Evolutionary conservation across 2,888 invertebrate species (phyloP), one percentile per base, ranked within the genome.

Genomic region (Pammene fasciana): DNA sequence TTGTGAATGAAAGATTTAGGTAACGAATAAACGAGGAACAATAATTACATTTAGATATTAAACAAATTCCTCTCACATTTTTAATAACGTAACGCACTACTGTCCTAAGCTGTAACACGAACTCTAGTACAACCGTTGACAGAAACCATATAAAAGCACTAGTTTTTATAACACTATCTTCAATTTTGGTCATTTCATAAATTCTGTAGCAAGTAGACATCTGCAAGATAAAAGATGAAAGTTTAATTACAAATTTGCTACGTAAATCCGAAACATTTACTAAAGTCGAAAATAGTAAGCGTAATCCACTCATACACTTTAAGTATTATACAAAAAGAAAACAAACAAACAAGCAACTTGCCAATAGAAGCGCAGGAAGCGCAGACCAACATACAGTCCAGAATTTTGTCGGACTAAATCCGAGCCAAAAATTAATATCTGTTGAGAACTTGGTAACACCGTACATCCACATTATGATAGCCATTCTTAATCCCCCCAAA

Each of bases 401-500:
- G 78, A 83, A 88, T 60, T 78, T 80, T 0, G 89, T 86, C 26
- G 90, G 89, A 66, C 83, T 86, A 73, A 87, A 90, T 41, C 87
- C 87, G 16, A 90, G 85, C 85, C 87, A 87, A 80, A 87, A 90
- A 18, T 87, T 80, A 71, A 90, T 84, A 72, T 90, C 90, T 0
- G 83, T 85, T 61, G 84, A 81, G 71, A 89, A 87, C 57, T 74
- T 86, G 52, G 81, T 72, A 11, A 87, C 81, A 6, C 90, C 90
- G 55, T 89, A 90, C 7, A 89, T 65, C 86, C 88, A 90, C 86
- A 89, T 87, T 1, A 90, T 79, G 46, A 88, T 74, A 1, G 82
- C 82, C 38, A 78, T 80, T 75, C 84, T 87, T 50, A 82, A 74
- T 11, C 82, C 81, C 34, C 88, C 88, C 54, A 89, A 74, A 70